These are phyloP conservation scores for Syrmaticus mikado DNA, from an alignment of 2,113 vertebrate genomes.

Conservation along the genomic window DNA sequence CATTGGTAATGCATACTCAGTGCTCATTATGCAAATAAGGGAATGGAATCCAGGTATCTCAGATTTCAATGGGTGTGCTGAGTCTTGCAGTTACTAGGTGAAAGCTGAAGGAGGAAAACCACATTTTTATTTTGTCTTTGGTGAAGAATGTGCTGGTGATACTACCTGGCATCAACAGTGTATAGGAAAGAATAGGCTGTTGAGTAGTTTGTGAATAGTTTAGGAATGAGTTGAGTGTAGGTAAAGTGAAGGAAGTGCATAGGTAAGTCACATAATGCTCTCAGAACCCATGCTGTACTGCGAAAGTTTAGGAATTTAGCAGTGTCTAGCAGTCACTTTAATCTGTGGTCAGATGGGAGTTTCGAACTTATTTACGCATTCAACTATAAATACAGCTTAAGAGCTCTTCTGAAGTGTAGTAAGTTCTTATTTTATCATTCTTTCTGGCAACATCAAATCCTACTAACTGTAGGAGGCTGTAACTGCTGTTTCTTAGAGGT, in stretches of 20 bases:
- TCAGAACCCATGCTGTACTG: background rate
- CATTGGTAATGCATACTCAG: background rate
- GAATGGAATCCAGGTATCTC: background rate
- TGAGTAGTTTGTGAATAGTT: background rate
- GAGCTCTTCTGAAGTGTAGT: background rate
- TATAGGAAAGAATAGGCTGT: background rate
- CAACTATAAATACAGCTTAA: background rate
- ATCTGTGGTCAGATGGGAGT: background rate
- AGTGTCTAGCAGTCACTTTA: background rate
- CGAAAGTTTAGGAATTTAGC: background rate
- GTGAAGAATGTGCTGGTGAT: rapidly evolving
- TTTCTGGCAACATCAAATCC: background rate
- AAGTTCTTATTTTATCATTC: background rate
- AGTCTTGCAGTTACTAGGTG: background rate
- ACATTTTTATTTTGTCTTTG: background rate
- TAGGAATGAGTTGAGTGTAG: background rate
- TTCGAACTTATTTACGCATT: background rate
- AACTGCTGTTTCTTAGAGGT: background rate
- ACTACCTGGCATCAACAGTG: background rate
- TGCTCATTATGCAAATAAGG: background rate
- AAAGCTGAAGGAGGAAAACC: background rate
- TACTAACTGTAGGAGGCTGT: background rate
- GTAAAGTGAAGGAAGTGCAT: background rate
- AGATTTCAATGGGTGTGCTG: background rate
- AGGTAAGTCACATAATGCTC: background rate